Conservation (phyloP, 2,113 vertebrate genomes). For the Aphyosemion australe region DNA sequence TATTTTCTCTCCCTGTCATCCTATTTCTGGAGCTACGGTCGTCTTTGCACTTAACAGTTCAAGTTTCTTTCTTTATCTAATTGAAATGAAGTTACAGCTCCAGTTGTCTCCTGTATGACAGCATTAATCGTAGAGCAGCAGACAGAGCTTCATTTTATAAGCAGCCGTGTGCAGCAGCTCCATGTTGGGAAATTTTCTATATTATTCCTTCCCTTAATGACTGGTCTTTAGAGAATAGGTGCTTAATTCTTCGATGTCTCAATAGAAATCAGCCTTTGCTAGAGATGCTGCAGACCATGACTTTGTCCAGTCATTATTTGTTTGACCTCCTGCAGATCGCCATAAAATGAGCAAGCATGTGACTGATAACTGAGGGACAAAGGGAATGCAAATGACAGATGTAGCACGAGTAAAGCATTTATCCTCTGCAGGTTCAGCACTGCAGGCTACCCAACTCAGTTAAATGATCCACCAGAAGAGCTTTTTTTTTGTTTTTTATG, state of each 20-base stretch:
- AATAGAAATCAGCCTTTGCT: background rate
- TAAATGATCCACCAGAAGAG: constrained; percentile 29
- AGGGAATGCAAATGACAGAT: constrained; percentile 55
- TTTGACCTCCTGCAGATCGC: constrained; percentile 45
- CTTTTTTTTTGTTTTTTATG: background rate
- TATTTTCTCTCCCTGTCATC: background rate
- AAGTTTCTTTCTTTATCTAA: constrained; percentile 34
- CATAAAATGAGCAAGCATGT: constrained; percentile 31
- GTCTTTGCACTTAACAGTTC: constrained; percentile 6
- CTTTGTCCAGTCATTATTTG: constrained; percentile 35
- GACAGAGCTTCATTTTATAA: no score
- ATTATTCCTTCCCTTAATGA: no score
- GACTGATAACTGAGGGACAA: constrained; percentile 59
- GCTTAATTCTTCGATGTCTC: no score
- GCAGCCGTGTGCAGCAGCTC: no score
- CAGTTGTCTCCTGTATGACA: constrained; percentile 25
- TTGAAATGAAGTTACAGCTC: constrained; percentile 36
- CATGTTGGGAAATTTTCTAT: no score
- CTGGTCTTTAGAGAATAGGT: no score
- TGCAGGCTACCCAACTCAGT: constrained; percentile 22
- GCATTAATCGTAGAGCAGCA: background rate
- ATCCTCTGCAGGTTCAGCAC: constrained; percentile 43
- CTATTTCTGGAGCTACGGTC: background rate
- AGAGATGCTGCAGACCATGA: background rate
- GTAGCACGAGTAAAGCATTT: constrained; percentile 43